Evolutionary conservation across 2,888 invertebrate genomes (phyloP).

Genomic region (Mythimna impura): DNA sequence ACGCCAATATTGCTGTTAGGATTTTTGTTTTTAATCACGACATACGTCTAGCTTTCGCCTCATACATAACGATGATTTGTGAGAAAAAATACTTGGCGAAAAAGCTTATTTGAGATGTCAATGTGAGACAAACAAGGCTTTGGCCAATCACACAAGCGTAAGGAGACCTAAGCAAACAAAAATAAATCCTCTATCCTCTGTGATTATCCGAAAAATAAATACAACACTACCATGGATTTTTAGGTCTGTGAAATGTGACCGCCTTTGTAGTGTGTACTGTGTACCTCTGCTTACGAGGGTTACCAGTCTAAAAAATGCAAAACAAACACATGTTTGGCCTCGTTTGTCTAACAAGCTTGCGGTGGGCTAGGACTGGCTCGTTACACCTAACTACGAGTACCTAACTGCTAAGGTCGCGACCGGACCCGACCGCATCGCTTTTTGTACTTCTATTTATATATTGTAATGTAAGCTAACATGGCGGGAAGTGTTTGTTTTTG

Average conservation of each 20-base stretch:
- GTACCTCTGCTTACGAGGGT: conserved; percentile 51
- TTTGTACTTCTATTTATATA: conserved; percentile 56
- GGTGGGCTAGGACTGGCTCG: conserved; percentile 64
- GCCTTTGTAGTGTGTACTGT: conserved; percentile 47
- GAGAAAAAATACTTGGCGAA: conserved; percentile 22
- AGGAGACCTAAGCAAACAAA: conserved; percentile 43
- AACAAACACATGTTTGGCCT: conserved; percentile 66
- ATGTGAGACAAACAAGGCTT: conserved; percentile 28
- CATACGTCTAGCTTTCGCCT: too few species aligned
- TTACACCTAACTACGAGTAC: conserved; percentile 62
- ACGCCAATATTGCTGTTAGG: too few species aligned
- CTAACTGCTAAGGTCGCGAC: conserved; percentile 61
- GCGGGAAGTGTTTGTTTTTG: conserved; percentile 44
- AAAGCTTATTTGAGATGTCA: conserved; percentile 22
- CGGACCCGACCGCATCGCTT: conserved; percentile 58
- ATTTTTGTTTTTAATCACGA: too few species aligned
- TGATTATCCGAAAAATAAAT: conserved; percentile 51
- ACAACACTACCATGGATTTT: conserved; percentile 29
- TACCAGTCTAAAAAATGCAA: conserved; percentile 65
- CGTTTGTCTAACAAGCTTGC: conserved; percentile 68
- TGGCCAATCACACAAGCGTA: conserved; percentile 18
- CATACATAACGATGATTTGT: background rate
- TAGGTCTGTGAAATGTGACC: conserved; percentile 50
- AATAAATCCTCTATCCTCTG: conserved; percentile 41
- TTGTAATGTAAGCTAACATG: conserved; percentile 52